Base-by-base conservation (phyloP, 2,797 vertebrate species). In the Acridotheres tristis region DNA sequence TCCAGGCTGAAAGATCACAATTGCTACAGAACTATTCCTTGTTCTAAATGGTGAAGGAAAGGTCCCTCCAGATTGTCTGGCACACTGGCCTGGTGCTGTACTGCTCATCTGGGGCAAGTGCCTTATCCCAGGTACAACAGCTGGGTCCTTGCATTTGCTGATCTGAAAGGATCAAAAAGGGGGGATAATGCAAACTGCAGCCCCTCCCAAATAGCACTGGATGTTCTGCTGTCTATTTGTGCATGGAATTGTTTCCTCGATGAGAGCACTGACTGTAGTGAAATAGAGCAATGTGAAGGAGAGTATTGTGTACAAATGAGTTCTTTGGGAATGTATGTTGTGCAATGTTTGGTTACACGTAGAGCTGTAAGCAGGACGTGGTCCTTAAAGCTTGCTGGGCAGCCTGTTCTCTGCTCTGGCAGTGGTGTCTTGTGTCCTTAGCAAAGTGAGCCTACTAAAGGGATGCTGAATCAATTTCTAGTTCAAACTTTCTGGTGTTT, bases 101-200 rank as follows among this genome's bases (percentile, higher is more conserved):
- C 62, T 62, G 89, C 84, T 92, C 26, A 2, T 58, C 0, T 34
- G 50, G 75, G 90, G 76, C 82, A 92, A 80, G 87, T 92, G 87
- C 89, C 93, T 97, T 94, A 94, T 65, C 58, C 65, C 63, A 81
- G 86, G 85, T 45, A 7, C 65, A 83, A 43, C 88, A 77, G 68
- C 66, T 65, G 75, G 67, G 50, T 59, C 91, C 84, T 59, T 8
- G 19, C 63, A 45, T 83, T 51, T 57, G 68, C 20, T 77, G 40
- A 25, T 62, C 45, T 77, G 34, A 36, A 68, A 26, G 42, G 11
- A 23, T 58, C 50, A 15, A 14, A 34, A 21, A 26, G 26, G 73
- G 40, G 58, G 65, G 38, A 61, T n/a, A 72, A 43, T 10, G 3
- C 5, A 45, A 25, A 11, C 32, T 92, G 69, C 76, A 77, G 73